Percentiles rank a stretch among this genome's conserved stretches.
Conservation (phyloP, 2,888 invertebrate species). For the Disparrhopalites patrizii region DNA sequence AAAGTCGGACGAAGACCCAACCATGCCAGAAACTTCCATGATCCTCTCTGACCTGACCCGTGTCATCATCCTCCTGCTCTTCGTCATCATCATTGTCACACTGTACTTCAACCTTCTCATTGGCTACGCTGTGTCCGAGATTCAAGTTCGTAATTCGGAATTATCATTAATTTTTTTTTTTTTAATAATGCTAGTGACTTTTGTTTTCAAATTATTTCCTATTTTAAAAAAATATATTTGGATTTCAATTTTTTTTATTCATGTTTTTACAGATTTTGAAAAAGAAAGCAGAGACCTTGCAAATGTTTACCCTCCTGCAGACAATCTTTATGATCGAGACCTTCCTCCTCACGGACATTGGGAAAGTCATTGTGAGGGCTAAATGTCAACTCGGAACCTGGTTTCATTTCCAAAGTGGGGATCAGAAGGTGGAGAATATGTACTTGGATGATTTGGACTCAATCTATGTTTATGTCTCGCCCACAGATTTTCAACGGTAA, state of each 20-base stretch:
- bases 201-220: not conserved
- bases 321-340: conserved; percentile 12
- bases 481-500: not conserved
- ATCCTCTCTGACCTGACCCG: not conserved
- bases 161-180: not conserved
- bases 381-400: not conserved
- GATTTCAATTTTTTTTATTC: not conserved
- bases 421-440: too few relatives aligned
- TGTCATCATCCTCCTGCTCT: conserved; percentile 1
- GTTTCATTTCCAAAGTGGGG: too few relatives aligned
- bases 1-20: not conserved
- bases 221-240: not conserved
- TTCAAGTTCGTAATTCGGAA: too few relatives aligned
- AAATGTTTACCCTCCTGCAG: not conserved
- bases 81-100: conserved; percentile 12
- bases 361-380: not conserved
- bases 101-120: conserved; percentile 12
- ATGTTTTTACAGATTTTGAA: not conserved
- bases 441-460: not conserved
- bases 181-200: not conserved
- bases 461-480: not conserved
- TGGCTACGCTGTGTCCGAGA: conserved; percentile 16
- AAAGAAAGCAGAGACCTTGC: not conserved
- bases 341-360: conserved; percentile 1
- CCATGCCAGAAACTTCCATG: not conserved